Conservation (phyloP, 2,113 vertebrate genomes). For the Piaya cayana region DNA sequence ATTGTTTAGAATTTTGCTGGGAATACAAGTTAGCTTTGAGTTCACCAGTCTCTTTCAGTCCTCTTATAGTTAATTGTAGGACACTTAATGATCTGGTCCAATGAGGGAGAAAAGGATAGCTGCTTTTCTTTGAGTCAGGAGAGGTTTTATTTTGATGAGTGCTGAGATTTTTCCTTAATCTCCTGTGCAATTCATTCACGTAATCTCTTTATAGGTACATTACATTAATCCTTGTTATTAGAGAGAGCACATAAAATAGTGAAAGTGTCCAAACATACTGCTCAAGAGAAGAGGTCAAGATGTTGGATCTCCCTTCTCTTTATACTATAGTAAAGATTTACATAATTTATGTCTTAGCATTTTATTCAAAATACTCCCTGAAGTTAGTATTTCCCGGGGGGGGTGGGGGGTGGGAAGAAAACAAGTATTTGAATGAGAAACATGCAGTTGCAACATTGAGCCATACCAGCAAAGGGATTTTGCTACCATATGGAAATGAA, state of each 20-base stretch:
- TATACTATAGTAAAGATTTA: background rate
- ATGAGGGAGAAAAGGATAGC: background rate
- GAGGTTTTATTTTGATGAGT: slow-evolving; percentile 52
- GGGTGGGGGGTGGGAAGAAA: background rate
- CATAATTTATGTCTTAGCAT: background rate
- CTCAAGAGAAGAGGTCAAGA: background rate
- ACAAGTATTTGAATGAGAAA: background rate
- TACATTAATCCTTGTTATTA: slow-evolving; percentile 58
- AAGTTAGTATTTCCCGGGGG: background rate
- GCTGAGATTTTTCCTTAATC: slow-evolving; percentile 56
- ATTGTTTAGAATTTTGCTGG: background rate
- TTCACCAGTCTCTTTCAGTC: background rate
- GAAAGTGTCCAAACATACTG: background rate
- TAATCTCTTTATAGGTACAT: slow-evolving; percentile 53
- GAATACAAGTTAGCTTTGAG: background rate
- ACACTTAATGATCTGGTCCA: background rate
- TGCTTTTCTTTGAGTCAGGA: background rate
- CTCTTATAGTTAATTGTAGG: background rate
- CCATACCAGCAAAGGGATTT: background rate
- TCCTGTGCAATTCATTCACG: slow-evolving; percentile 25
- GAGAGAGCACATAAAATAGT: background rate
- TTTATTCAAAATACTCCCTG: background rate
- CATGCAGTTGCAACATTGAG: background rate
- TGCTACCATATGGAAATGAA: background rate
- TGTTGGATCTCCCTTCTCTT: background rate